Percentiles rank a stretch among this genome's conserved stretches.
phyloP scores from a whole-genome alignment of 2,113 vertebrate species.

The Bubo scandiacus region DNA sequence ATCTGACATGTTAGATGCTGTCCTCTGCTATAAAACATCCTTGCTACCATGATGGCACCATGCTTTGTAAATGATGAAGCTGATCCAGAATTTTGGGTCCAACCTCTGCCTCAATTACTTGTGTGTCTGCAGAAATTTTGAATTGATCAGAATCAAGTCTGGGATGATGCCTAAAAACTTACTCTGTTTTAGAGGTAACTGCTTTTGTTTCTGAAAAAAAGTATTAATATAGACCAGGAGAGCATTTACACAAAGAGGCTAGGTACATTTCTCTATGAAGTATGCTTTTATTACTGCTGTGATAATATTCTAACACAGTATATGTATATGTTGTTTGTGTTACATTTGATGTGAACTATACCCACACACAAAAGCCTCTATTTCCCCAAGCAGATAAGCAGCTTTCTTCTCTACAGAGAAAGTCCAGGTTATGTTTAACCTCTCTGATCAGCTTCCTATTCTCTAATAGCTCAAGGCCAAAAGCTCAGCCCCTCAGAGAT shows the following conservation, averaged over 20 bases:
- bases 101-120: not conserved
- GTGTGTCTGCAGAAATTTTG: not conserved
- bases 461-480: not conserved
- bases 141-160: not conserved
- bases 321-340: not conserved
- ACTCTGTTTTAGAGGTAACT: not conserved
- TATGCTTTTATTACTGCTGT: not conserved
- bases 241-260: not conserved
- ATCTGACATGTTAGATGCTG: not conserved
- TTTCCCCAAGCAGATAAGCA: not conserved
- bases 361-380: not conserved
- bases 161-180: not conserved
- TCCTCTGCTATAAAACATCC: not conserved
- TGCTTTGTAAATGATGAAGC: not conserved
- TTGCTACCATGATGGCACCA: not conserved
- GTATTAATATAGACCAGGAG: not conserved
- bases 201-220: not conserved
- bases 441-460: not conserved
- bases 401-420: not conserved
- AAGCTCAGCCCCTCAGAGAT: not conserved
- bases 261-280: not conserved
- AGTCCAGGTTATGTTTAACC: not conserved
- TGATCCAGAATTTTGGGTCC: not conserved
- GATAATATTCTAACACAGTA: not conserved
- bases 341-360: not conserved